Evolutionary conservation across 2,113 vertebrate genomes (phyloP).

Genomic region (Sarotherodon lohbergeri): DNA sequence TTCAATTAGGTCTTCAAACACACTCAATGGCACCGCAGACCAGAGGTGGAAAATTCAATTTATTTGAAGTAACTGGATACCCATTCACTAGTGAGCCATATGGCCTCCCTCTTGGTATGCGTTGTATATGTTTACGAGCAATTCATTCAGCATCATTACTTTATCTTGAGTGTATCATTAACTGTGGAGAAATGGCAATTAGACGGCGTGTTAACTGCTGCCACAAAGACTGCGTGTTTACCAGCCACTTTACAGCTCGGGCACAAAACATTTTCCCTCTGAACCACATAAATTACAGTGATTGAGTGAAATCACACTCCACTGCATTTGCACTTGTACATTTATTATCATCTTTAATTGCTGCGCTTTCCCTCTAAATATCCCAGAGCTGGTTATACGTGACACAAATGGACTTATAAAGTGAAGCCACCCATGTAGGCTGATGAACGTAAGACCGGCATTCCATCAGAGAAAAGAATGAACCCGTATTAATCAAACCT

Average conservation of each 20-base stretch:
- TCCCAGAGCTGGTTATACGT: neutral
- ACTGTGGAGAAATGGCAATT: conserved; percentile 56
- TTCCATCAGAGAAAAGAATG: conserved; percentile 44
- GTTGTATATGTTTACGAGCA: conserved; percentile 66
- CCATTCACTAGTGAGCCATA: conserved; percentile 44
- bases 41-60: conserved; percentile 71
- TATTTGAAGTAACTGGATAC: conserved; percentile 66
- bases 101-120: conserved; percentile 34
- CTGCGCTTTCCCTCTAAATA: neutral
- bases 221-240: conserved; percentile 3
- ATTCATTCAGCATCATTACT: conserved; percentile 61
- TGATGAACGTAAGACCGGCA: conserved; percentile 21
- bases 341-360: conserved; percentile 13
- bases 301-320: conserved; percentile 7
- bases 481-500: conserved; percentile 61
- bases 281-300: neutral
- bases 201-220: conserved; percentile 35
- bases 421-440: conserved; percentile 25
- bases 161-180: conserved; percentile 66
- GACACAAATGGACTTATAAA: neutral
- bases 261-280: neutral
- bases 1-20: conserved; percentile 67
- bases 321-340: neutral
- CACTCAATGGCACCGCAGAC: conserved; percentile 39
- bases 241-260: neutral